These are phyloP conservation scores for Dysdera silvatica DNA, from an alignment of 1,140 invertebrate genomes.

Conservation along the genomic window DNA sequence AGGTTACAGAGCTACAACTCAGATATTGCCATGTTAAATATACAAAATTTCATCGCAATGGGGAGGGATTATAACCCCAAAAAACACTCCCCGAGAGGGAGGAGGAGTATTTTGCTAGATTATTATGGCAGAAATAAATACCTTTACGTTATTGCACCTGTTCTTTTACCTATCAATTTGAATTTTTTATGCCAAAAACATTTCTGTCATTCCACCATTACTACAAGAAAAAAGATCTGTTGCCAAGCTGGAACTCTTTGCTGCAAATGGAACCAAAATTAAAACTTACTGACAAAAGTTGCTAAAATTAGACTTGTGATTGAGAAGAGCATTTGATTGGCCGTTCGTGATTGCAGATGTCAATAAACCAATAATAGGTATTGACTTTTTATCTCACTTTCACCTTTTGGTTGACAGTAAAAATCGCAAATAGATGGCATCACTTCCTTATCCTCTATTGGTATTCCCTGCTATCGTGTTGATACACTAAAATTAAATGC, in stretches of 20 bases:
- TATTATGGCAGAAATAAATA: no score
- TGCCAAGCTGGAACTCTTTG: conserved; percentile 11
- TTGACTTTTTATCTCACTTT: conserved; percentile 24
- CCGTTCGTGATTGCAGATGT: conserved; percentile 25
- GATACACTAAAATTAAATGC: not conserved
- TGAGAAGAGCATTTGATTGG: conserved; percentile 13
- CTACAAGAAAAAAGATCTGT: not conserved
- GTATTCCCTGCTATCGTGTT: not conserved
- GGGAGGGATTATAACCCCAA: no score
- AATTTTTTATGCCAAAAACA: conserved; percentile 3
- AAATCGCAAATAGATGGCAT: conserved; percentile 4
- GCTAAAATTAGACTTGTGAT: conserved; percentile 16
- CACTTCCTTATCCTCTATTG: conserved; percentile 8
- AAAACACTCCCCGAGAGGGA: no score
- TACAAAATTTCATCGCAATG: no score
- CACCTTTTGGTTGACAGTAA: conserved; percentile 9
- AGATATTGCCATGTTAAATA: no score
- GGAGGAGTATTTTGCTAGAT: no score
- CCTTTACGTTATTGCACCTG: no score
- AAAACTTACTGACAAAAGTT: conserved; percentile 13
- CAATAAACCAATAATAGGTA: conserved; percentile 27
- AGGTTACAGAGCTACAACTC: no score
- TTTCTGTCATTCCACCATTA: conserved; percentile 10
- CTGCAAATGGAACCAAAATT: conserved; percentile 26
- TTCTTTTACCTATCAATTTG: no score